Percentiles rank a stretch among this genome's conserved stretches.
These are phyloP conservation scores for Doris montereyensis DNA, from an alignment of 2,888 invertebrate species.

Conservation along the genomic window DNA sequence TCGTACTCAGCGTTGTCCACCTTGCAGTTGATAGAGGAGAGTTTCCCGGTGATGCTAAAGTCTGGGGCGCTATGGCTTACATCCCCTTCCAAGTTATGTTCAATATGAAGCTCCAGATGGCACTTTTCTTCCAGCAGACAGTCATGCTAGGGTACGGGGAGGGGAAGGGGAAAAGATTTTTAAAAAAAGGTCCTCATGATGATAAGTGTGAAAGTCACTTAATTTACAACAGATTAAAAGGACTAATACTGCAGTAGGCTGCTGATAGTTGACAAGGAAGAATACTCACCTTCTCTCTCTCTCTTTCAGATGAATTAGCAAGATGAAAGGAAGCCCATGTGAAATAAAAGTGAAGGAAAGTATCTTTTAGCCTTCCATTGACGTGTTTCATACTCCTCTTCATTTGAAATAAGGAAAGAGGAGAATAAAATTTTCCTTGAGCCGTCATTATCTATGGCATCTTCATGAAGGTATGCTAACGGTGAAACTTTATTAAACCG, in stretches of 20 bases:
- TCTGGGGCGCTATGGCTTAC: constrained; percentile 80
- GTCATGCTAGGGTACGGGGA: constrained; percentile 54
- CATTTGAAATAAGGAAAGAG: too few species aligned
- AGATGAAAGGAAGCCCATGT: not conserved
- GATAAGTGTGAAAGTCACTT: not conserved
- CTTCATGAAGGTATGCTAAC: too few species aligned
- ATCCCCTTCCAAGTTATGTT: constrained; percentile 83
- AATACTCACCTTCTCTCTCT: not conserved
- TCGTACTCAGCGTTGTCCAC: constrained; percentile 89
- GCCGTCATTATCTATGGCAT: too few species aligned
- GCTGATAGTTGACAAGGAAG: not conserved
- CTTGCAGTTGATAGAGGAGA: constrained; percentile 87
- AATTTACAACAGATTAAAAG: too few species aligned
- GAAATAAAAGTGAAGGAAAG: not conserved
- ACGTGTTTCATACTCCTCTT: too few species aligned
- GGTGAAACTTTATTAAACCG: too few species aligned
- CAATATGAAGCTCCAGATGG: constrained; percentile 84
- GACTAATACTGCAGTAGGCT: too few species aligned
- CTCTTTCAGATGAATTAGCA: not conserved
- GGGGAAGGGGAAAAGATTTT: not conserved
- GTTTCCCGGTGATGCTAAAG: constrained; percentile 86
- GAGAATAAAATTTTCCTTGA: too few species aligned
- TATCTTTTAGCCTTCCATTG: too few species aligned
- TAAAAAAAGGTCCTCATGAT: not conserved
- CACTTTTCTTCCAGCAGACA: constrained; percentile 80